phyloP scores from a whole-genome alignment of 2,797 vertebrate species.

The Falco novaeseelandiae region DNA sequence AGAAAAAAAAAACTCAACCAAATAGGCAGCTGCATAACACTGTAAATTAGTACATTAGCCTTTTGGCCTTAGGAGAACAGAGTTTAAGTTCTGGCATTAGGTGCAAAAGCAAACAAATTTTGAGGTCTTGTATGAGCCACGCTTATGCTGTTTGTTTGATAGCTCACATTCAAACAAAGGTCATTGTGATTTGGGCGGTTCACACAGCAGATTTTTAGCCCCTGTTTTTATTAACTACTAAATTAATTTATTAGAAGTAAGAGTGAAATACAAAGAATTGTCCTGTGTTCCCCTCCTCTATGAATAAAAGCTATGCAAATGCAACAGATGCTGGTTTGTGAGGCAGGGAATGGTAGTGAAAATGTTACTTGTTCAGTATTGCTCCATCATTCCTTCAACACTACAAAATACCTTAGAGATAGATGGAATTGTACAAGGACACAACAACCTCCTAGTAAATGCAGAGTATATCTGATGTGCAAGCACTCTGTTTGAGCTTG shows the following conservation, averaged over 20 bases:
- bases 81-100: constrained; percentile 35
- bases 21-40: constrained; percentile 20
- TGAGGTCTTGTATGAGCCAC: not conserved
- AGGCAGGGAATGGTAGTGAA: not conserved
- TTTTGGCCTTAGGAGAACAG: constrained; percentile 17
- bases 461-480: not conserved
- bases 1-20: constrained; percentile 28
- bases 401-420: not conserved
- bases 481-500: not conserved
- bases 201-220: not conserved
- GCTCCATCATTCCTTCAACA: not conserved
- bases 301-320: not conserved
- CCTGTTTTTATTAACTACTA: not conserved
- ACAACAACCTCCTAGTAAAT: not conserved
- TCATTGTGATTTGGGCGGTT: not conserved
- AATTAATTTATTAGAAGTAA: not conserved
- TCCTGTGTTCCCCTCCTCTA: not conserved
- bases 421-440: not conserved
- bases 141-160: not conserved
- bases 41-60: constrained; percentile 16
- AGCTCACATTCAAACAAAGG: constrained; percentile 1
- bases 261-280: not conserved
- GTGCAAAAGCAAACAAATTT: constrained; percentile 45
- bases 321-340: not conserved
- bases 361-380: not conserved